These are phyloP conservation scores for Zaprionus africanus DNA, from an alignment of 1,140 invertebrate genomes.

Conservation along the genomic window DNA sequence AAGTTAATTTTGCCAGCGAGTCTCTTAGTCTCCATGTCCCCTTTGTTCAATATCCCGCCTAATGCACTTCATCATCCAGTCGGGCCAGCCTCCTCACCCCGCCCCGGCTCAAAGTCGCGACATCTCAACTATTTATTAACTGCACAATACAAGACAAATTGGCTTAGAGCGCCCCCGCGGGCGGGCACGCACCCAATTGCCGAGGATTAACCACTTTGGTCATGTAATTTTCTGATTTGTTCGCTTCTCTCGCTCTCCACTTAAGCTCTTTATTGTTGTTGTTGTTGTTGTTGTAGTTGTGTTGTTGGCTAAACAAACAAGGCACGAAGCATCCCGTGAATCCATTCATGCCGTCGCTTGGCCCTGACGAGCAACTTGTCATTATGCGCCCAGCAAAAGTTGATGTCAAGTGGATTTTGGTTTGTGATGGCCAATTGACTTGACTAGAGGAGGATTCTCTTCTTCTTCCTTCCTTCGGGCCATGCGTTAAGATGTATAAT, in stretches of 20 bases:
- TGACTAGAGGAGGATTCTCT: not conserved
- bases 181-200: conserved; percentile 40
- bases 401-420: conserved; percentile 42
- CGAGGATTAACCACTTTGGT: conserved; percentile 63
- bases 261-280: conserved; percentile 14
- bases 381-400: conserved; percentile 27
- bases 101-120: not conserved
- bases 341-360: not conserved
- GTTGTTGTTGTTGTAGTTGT: not conserved
- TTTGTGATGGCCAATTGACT: conserved; percentile 36
- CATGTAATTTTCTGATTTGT: conserved; percentile 40
- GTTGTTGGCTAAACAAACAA: conserved; percentile 19
- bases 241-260: conserved; percentile 7
- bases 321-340: not conserved
- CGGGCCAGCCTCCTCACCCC: not conserved
- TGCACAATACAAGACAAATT: conserved; percentile 71
- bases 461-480: not conserved
- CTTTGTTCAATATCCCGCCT: conserved; percentile 4
- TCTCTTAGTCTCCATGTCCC: not conserved
- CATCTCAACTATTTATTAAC: conserved; percentile 70
- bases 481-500: conserved; percentile 26
- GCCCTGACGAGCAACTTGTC: conserved; percentile 8
- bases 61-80: conserved; percentile 53
- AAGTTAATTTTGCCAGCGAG: not conserved
- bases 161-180: conserved; percentile 46